phyloP scores from a whole-genome alignment of 2,797 vertebrate species.

The Sphenodon punctatus region DNA sequence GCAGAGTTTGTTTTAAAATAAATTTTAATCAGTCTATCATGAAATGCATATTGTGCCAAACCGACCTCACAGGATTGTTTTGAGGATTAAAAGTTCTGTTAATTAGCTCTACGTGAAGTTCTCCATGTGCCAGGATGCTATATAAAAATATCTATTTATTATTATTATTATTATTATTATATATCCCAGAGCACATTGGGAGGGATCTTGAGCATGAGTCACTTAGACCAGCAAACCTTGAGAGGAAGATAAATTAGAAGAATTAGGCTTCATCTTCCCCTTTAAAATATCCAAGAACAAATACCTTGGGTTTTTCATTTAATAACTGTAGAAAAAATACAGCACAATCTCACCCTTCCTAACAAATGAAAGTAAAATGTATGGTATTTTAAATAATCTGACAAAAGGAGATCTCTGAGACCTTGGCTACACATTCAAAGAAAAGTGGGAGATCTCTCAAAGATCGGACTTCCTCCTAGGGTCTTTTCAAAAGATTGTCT shows the following conservation, averaged over 20 bases:
- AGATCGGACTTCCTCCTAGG: neutral
- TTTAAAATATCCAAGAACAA: neutral
- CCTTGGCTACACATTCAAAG: neutral
- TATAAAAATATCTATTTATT: too few relatives aligned
- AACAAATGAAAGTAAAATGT: neutral
- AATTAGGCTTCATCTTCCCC: neutral
- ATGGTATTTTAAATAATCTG: neutral
- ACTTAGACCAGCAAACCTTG: neutral
- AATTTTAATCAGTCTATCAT: neutral
- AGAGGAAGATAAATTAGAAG: neutral
- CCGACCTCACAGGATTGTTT: too few relatives aligned
- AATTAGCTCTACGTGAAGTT: too few relatives aligned
- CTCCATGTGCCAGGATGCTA: too few relatives aligned
- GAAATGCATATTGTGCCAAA: neutral
- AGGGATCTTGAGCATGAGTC: neutral
- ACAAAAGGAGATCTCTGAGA: neutral
- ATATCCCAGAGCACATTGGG: neutral
- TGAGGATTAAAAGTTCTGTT: too few relatives aligned
- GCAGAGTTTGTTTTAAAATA: neutral
- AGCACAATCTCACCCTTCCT: neutral
- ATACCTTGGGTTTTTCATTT: neutral
- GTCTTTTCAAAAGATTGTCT: neutral
- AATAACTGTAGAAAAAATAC: neutral
- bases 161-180: too few relatives aligned
- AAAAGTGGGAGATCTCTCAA: neutral